A percentile compares a stretch with the other conserved stretches of the same genome.
Evolutionary conservation across 2,888 invertebrate genomes (phyloP).

Genomic region (Torymus texanus): DNA sequence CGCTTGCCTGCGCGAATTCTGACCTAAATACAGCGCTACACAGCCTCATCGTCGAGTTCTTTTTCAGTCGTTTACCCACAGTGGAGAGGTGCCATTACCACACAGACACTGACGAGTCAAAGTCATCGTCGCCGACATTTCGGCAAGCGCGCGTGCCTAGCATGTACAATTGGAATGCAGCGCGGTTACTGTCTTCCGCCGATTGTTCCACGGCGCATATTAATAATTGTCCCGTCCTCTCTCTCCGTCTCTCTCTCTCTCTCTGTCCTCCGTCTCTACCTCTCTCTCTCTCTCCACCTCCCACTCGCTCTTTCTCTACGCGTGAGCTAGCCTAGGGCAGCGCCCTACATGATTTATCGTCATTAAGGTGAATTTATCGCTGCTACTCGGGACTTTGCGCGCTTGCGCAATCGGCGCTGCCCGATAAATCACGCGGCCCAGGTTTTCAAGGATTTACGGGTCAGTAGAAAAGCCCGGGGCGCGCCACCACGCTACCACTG

Average conservation of each 20-base stretch:
- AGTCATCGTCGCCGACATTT: not conserved
- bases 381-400: not conserved
- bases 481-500: too few relatives aligned
- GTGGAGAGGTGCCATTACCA: too few relatives aligned
- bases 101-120: not conserved
- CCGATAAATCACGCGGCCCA: constrained; percentile 52
- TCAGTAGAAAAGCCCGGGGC: constrained; percentile 48
- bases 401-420: constrained; percentile 43
- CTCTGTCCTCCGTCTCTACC: not conserved
- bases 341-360: constrained; percentile 53
- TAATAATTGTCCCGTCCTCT: constrained; percentile 34
- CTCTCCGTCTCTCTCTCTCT: not conserved
- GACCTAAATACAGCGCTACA: constrained; percentile 13
- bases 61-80: not conserved
- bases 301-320: not conserved
- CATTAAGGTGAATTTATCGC: constrained; percentile 52
- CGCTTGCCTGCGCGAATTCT: constrained; percentile 1
- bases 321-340: constrained; percentile 6
- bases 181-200: constrained; percentile 10
- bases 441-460: constrained; percentile 56
- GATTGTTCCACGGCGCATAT: constrained; percentile 24
- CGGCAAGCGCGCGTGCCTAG: not conserved
- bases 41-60: not conserved
- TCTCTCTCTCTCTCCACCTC: not conserved
- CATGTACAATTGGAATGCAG: not conserved